Evolutionary conservation across 2,797 vertebrate species (phyloP).

Genomic region (Lindbergichthys nudifrons): DNA sequence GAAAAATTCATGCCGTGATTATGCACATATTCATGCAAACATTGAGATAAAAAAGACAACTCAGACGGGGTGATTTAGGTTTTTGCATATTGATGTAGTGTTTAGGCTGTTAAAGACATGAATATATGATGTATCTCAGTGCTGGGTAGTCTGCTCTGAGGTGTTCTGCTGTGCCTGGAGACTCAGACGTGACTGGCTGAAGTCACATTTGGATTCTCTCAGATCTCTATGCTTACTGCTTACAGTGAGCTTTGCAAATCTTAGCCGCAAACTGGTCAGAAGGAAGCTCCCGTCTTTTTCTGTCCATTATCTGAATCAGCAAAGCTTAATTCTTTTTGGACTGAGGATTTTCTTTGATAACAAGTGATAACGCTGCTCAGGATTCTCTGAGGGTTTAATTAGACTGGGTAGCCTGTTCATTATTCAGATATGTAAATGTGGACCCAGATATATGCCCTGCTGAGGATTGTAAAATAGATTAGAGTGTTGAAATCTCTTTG

Average conservation of each 20-base stretch:
- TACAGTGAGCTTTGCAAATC: neutral
- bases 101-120: conserved; percentile 28
- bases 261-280: conserved; percentile 11
- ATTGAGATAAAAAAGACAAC: conserved; percentile 19
- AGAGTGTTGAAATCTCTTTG: conserved; percentile 57
- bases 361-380: conserved; percentile 18
- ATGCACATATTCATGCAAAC: conserved; percentile 10
- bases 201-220: conserved; percentile 11
- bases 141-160: neutral
- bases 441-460: conserved; percentile 50
- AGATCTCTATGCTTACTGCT: conserved; percentile 3
- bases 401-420: conserved; percentile 49
- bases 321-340: conserved; percentile 15
- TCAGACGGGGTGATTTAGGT: neutral
- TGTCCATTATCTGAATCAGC: conserved; percentile 40
- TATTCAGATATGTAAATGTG: conserved; percentile 73
- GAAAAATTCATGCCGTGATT: conserved; percentile 4
- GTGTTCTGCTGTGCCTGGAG: neutral
- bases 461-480: conserved; percentile 56
- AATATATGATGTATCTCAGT: conserved; percentile 15
- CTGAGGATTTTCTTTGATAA: conserved; percentile 35
- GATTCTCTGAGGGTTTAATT: conserved; percentile 63
- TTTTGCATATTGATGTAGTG: conserved; percentile 23
- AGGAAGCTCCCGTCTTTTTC: neutral
- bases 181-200: neutral